Evolutionary conservation across 2,888 invertebrate species (phyloP).

Genomic region (Miltochrista miniata): DNA sequence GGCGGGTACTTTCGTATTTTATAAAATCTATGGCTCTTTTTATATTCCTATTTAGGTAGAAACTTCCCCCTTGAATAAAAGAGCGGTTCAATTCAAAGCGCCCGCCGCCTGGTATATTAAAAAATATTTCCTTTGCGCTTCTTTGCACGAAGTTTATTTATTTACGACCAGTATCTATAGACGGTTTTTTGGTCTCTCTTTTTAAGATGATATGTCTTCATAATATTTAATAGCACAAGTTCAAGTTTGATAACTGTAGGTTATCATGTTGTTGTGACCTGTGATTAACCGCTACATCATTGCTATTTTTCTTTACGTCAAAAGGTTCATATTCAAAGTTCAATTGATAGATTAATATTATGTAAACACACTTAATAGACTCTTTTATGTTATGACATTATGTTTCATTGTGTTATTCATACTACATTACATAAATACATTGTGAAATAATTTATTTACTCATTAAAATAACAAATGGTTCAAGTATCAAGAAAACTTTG

Average conservation of each 20-base stretch:
- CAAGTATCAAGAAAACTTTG: too few species aligned
- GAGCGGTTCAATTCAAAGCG: slow-evolving; percentile 51
- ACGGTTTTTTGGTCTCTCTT: slow-evolving; percentile 27
- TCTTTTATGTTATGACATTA: neutral
- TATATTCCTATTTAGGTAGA: slow-evolving; percentile 52
- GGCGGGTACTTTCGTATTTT: slow-evolving; percentile 33
- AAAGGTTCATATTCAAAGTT: slow-evolving; percentile 11
- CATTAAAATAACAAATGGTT: too few species aligned
- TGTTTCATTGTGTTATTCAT: neutral
- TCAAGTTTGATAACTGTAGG: slow-evolving; percentile 4
- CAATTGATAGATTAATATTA: slow-evolving; percentile 11
- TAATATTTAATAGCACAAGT: slow-evolving; percentile 10
- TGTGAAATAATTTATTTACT: too few species aligned
- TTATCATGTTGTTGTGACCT: slow-evolving; percentile 5
- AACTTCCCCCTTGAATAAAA: slow-evolving; percentile 55
- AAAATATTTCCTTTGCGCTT: slow-evolving; percentile 52
- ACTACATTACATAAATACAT: too few species aligned
- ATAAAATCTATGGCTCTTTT: slow-evolving; percentile 46
- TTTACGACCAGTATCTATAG: slow-evolving; percentile 28
- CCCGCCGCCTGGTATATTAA: slow-evolving; percentile 50
- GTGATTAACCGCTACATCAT: slow-evolving; percentile 11
- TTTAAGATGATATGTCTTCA: slow-evolving; percentile 16
- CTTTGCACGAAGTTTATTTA: slow-evolving; percentile 40
- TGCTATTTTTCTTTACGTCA: slow-evolving; percentile 5
- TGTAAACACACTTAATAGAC: slow-evolving; percentile 4